Evolutionary conservation across 2,113 vertebrate species (phyloP), one percentile per base, ranked within the genome.

Genomic region (Ctenomys sociabilis): DNA sequence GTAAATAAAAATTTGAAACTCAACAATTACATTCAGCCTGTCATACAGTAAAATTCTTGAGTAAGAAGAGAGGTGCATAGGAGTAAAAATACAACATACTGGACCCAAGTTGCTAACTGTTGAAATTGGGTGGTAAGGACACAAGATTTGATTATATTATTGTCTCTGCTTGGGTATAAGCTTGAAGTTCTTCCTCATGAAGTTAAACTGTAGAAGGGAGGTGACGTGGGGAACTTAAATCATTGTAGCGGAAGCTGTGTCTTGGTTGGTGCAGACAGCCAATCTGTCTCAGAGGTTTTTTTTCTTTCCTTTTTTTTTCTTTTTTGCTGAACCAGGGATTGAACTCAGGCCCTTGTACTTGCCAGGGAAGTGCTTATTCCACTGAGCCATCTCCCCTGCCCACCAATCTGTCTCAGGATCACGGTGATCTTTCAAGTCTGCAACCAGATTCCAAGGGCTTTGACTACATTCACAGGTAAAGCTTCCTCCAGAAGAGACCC

Each of bases 151-250:
- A 84, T 93, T 85, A 32, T 26, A 28, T 43, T 75, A 28, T 94
- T 66, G 24, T 75, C 54, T 72, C 35, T 87, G 43, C 85, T 85
- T 94, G 70, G 45, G 28, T 37, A 70, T 52, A 81, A 24, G 24
- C 81, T 88, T 92, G 37, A 86, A 66, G 49, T 35, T 82, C 91
- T 91, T 88, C 92, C 70, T 35, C 66, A 73, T 77, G 24, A 93
- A 54, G 35, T 78, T 92, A 87, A 75, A 73, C 84, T 94, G 80
- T 63, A 88, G 91, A 92, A 77, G 70, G n/a, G 11, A 91, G 91
- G 59, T 61, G 32, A 11, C 4, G 9, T 16, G 5, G 24, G 26
- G 80, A 78, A 66, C 43, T 28, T 26, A 52, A 52, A 11, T 87
- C 35, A 81, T 12, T 66, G 63, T 61, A 52, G 10, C 85, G 11